Percentiles rank a stretch among this genome's conserved stretches.
Conservation (phyloP, 2,888 invertebrate species). For the Orthosia gothica region DNA sequence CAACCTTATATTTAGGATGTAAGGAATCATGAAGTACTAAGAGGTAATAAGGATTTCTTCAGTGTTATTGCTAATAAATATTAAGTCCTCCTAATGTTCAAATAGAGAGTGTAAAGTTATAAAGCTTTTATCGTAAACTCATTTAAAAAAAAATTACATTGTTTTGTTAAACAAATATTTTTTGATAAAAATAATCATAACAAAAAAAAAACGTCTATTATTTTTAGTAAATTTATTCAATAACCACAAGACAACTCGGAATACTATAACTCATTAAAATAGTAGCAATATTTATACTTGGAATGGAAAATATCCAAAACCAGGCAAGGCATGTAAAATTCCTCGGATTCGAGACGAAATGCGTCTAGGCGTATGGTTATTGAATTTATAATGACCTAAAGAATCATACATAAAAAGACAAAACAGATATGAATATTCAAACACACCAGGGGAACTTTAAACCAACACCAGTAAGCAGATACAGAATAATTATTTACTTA, state of each 20-base stretch:
- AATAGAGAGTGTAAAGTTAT: not conserved
- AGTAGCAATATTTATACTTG: too few species aligned
- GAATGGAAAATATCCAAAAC: not conserved
- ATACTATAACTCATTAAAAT: too few species aligned
- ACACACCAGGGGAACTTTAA: not conserved
- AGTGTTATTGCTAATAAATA: not conserved
- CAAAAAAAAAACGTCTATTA: too few species aligned
- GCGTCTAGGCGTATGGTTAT: not conserved
- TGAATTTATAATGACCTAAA: not conserved
- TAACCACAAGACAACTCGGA: too few species aligned
- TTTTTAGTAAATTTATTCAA: too few species aligned
- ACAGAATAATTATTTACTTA: slow-evolving; percentile 36
- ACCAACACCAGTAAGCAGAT: not conserved
- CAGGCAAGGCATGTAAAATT: not conserved
- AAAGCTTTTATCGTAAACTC: not conserved
- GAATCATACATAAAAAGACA: not conserved
- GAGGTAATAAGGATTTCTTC: not conserved
- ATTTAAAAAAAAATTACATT: not conserved
- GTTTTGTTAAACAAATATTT: too few species aligned
- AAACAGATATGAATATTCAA: slow-evolving; percentile 41
- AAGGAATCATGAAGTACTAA: not conserved
- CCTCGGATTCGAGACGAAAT: not conserved
- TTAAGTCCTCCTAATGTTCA: not conserved
- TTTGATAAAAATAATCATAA: too few species aligned
- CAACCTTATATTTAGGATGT: too few species aligned